phyloP scores from a whole-genome alignment of 2,888 invertebrate species.

The Xanthia togata region DNA sequence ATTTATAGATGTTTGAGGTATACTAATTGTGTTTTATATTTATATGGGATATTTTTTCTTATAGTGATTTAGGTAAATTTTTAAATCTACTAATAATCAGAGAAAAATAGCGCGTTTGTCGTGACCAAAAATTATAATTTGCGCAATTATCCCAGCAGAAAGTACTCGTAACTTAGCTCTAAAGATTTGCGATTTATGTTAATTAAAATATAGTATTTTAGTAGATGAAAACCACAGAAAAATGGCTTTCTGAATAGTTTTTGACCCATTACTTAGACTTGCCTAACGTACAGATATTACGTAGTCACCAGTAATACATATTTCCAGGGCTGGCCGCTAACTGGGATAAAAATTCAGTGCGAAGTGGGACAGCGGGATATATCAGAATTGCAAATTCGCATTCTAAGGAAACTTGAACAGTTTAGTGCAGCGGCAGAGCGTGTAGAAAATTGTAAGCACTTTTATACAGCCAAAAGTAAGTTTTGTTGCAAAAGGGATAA shows the following conservation, averaged over 20 bases:
- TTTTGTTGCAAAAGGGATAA: constrained; percentile 33
- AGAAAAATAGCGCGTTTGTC: not conserved
- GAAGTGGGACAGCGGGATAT: constrained; percentile 54
- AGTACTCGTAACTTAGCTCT: too few relatives aligned
- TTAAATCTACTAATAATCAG: not conserved
- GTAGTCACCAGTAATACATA: constrained; percentile 40
- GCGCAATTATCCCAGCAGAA: not conserved
- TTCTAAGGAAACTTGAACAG: constrained; percentile 60
- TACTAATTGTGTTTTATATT: not conserved
- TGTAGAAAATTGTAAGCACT: constrained; percentile 58
- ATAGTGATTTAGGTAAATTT: not conserved
- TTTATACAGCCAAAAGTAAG: constrained; percentile 40
- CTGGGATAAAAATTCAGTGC: constrained; percentile 61
- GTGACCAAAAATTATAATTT: not conserved
- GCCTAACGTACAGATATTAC: constrained; percentile 7
- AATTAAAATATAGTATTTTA: not conserved
- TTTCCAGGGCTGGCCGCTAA: constrained; percentile 45
- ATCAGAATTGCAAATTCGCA: constrained; percentile 66
- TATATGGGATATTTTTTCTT: too few relatives aligned
- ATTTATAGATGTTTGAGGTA: not conserved
- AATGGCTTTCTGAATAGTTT: constrained; percentile 4
- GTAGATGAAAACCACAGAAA: not conserved
- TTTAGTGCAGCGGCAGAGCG: constrained; percentile 54
- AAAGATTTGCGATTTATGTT: not conserved
- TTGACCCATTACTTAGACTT: not conserved